Evolutionary conservation across 2,113 vertebrate genomes (phyloP).

Genomic region (Cynopterus brachyotis): DNA sequence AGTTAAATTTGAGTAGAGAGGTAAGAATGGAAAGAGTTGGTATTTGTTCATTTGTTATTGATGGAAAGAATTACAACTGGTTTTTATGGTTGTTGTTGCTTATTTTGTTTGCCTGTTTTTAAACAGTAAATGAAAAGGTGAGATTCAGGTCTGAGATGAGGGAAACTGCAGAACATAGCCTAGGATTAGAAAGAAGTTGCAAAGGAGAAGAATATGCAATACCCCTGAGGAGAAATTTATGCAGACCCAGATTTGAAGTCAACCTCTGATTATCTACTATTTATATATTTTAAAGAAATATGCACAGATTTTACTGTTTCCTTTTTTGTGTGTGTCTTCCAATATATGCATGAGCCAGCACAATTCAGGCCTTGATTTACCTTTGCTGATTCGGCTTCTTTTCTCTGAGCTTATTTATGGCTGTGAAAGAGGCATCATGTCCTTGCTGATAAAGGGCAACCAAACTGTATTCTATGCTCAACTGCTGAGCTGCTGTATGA

Average conservation of each 20-base stretch:
- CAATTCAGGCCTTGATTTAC: slow-evolving; percentile 66
- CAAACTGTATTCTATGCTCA: background rate
- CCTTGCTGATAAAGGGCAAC: slow-evolving; percentile 61
- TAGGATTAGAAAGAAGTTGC: background rate
- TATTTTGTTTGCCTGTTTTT: background rate
- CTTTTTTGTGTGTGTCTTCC: slow-evolving; percentile 39
- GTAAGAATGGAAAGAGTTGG: background rate
- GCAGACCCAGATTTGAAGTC: slow-evolving; percentile 45
- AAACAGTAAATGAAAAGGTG: background rate
- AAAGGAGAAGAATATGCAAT: background rate
- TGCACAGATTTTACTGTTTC: slow-evolving; percentile 46
- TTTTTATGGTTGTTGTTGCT: background rate
- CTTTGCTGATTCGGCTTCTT: slow-evolving; percentile 73
- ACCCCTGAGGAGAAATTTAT: slow-evolving; percentile 61
- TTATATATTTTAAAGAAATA: slow-evolving; percentile 71
- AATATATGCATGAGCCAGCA: slow-evolving; percentile 38
- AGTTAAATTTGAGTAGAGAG: background rate
- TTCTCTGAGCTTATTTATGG: slow-evolving; percentile 63
- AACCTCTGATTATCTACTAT: slow-evolving; percentile 60
- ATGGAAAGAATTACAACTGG: background rate
- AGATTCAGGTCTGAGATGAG: background rate
- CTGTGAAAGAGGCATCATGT: slow-evolving; percentile 33
- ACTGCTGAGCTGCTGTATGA: background rate
- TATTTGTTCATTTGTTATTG: background rate
- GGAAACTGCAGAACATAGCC: background rate